phyloP scores from a whole-genome alignment of 2,888 invertebrate species.

The Smittia sp. region DNA sequence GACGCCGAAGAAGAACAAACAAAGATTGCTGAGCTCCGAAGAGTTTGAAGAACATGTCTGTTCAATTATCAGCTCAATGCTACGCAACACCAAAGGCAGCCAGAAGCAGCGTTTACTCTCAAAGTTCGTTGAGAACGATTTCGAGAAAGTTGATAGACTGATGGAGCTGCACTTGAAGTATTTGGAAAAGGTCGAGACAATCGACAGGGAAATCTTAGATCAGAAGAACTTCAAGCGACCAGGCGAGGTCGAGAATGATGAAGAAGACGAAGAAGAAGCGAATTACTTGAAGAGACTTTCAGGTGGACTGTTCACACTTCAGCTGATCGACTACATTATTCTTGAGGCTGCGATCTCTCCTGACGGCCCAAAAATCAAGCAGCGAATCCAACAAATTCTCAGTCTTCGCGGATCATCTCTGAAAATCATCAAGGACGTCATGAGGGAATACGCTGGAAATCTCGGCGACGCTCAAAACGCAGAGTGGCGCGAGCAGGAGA shows the following conservation, averaged over 20 bases:
- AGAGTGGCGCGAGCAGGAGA: constrained; percentile 83
- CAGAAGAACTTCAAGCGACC: constrained; percentile 43
- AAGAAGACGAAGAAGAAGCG: constrained; percentile 77
- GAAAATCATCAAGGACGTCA: constrained; percentile 88
- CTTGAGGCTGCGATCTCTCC: constrained; percentile 70
- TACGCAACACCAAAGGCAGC: constrained; percentile 86
- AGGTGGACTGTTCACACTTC: constrained; percentile 93
- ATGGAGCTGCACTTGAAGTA: constrained; percentile 97
- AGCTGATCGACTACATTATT: constrained; percentile 87
- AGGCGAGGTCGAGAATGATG: constrained; percentile 53
- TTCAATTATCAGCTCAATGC: constrained; percentile 47
- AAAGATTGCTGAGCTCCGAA: constrained; percentile 75
- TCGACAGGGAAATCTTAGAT: constrained; percentile 73
- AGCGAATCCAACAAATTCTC: constrained; percentile 82
- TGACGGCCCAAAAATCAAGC: constrained; percentile 62
- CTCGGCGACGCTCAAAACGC: constrained; percentile 85
- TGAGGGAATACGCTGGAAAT: constrained; percentile 96
- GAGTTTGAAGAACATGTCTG: constrained; percentile 72
- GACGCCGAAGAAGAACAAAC: constrained; percentile 83
- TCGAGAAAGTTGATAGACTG: constrained; percentile 95
- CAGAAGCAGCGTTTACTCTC: constrained; percentile 86
- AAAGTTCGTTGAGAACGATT: constrained; percentile 97
- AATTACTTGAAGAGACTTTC: constrained; percentile 86
- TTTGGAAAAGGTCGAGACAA: constrained; percentile 83
- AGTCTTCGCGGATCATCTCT: constrained; percentile 86